Conservation (phyloP, 2,888 invertebrate genomes). For the Heteromyza rotundicornis region DNA sequence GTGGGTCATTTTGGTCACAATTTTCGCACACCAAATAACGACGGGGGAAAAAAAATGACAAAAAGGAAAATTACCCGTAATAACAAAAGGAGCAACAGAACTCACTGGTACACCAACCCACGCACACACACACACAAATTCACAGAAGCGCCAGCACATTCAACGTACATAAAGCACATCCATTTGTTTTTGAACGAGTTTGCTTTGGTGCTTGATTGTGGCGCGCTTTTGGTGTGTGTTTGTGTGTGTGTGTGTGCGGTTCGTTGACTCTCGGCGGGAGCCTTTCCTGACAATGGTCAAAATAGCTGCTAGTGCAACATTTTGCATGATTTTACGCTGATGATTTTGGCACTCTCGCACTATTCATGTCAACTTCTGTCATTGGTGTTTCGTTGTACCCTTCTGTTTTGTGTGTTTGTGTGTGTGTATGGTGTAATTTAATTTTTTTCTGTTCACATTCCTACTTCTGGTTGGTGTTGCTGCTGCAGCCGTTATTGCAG, state of each 20-base stretch:
- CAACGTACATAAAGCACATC: no score
- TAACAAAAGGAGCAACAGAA: background rate
- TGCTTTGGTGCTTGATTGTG: no score
- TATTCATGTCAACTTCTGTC: background rate
- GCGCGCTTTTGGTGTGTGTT: no score
- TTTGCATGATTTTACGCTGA: constrained; percentile 17
- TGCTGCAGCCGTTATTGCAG: constrained; percentile 2
- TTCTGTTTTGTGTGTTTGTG: background rate
- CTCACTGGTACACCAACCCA: background rate
- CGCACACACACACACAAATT: background rate
- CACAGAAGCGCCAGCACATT: no score
- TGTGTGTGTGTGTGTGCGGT: no score
- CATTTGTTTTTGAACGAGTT: constrained; percentile 3
- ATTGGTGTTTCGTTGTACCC: background rate
- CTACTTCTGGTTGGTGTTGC: background rate
- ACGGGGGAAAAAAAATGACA: background rate
- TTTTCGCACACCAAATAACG: no score
- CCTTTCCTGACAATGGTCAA: constrained; percentile 1
- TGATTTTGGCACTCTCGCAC: constrained; percentile 14
- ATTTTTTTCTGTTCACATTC: background rate
- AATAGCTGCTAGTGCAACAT: constrained; percentile 10
- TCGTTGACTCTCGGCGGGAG: background rate
- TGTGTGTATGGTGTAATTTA: background rate
- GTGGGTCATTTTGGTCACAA: no score
- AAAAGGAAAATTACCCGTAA: background rate